A percentile compares a stretch with the other conserved stretches of the same genome.
Evolutionary conservation across 2,797 vertebrate species (phyloP).

Genomic region (Heteromormyrus szaboi): DNA sequence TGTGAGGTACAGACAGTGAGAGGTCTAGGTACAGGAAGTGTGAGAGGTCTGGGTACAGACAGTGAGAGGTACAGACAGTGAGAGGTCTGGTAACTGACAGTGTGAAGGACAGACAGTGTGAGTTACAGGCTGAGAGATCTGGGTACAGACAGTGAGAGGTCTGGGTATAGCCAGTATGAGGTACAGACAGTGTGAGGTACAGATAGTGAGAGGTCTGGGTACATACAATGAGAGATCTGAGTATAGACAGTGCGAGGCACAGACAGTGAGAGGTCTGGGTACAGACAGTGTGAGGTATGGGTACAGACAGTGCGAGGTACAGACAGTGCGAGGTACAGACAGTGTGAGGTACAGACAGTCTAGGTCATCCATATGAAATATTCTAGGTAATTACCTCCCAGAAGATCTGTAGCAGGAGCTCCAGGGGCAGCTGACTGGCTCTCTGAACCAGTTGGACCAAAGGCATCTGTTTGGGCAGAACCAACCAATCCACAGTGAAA

Average conservation of each 20-base stretch:
- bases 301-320: neutral
- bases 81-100: neutral
- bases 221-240: neutral
- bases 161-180: neutral
- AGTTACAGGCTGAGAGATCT: neutral
- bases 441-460: constrained; percentile 72
- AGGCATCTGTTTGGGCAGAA: constrained; percentile 69
- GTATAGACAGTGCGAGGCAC: too few relatives aligned
- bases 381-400: constrained; percentile 72
- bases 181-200: neutral
- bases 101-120: neutral
- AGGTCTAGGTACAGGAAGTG: neutral
- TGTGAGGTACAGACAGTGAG: neutral
- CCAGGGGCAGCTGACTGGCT: constrained; percentile 67
- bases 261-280: neutral
- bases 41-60: neutral
- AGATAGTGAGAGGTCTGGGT: neutral
- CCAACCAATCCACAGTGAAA: constrained; percentile 54
- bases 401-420: constrained; percentile 79
- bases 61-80: neutral
- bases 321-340: neutral
- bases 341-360: neutral
- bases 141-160: neutral
- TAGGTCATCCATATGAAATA: neutral
- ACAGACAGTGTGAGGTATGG: neutral